A percentile compares a stretch with the other conserved stretches of the same genome.
These are phyloP conservation scores for Zaprionus kolodkinae DNA, from an alignment of 1,140 invertebrate genomes.

Conservation along the genomic window DNA sequence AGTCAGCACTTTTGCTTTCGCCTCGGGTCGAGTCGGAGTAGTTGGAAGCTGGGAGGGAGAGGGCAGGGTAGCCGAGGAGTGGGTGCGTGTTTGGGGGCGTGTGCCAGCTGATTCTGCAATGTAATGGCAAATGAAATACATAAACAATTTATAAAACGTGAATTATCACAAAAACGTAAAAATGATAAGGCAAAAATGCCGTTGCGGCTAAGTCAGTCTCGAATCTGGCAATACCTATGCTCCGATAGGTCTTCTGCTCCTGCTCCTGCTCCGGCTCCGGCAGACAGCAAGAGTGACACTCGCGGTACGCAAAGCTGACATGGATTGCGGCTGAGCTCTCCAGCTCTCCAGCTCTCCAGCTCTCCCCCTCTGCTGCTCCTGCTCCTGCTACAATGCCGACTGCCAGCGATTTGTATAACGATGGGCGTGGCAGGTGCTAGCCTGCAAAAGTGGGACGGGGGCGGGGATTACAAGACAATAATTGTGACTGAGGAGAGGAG, in stretches of 20 bases:
- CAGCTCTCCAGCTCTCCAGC: neutral
- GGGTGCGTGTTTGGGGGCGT: neutral
- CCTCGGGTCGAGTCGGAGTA: neutral
- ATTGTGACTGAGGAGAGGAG: constrained; percentile 50
- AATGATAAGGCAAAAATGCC: constrained; percentile 70
- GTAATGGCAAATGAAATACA: constrained; percentile 75
- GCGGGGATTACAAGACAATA: constrained; percentile 69
- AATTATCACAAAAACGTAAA: constrained; percentile 75
- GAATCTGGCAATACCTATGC: neutral
- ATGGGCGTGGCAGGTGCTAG: constrained; percentile 38
- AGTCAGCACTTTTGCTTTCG: constrained; percentile 27
- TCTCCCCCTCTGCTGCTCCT: neutral
- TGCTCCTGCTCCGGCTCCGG: constrained; percentile 16
- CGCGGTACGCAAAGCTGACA: constrained; percentile 50
- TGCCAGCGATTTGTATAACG: constrained; percentile 67
- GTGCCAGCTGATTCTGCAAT: constrained; percentile 48
- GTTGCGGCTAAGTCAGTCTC: constrained; percentile 41
- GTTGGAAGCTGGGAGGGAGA: neutral
- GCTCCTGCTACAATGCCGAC: neutral
- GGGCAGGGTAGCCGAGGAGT: neutral
- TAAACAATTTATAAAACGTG: constrained; percentile 79
- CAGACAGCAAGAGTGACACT: constrained; percentile 23
- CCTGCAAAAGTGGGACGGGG: neutral
- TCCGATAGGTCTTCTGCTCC: neutral
- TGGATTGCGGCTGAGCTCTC: constrained; percentile 24